phyloP scores from a whole-genome alignment of 1,140 invertebrate species.

The Bilobella aurantiaca region DNA sequence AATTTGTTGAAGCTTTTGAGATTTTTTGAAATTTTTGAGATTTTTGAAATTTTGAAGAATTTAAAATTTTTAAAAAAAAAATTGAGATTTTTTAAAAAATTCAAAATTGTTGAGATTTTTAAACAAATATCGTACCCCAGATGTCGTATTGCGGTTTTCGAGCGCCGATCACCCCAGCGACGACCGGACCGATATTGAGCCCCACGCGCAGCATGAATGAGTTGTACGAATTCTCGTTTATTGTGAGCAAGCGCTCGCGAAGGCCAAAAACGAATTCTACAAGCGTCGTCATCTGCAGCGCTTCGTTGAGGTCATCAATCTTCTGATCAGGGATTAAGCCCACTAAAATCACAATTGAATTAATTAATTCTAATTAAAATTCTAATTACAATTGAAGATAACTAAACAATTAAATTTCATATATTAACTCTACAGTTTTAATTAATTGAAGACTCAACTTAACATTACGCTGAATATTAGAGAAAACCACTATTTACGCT shows the following conservation, averaged over 20 bases:
- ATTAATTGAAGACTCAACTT: too few relatives aligned
- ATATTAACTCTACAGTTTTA: too few relatives aligned
- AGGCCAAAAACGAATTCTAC: slow-evolving; percentile 86
- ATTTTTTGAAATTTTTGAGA: too few relatives aligned
- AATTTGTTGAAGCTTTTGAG: too few relatives aligned
- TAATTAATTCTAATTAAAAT: too few relatives aligned
- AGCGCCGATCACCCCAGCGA: slow-evolving; percentile 87
- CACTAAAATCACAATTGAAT: slow-evolving; percentile 41
- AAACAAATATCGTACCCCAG: slow-evolving; percentile 46
- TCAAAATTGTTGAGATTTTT: background rate
- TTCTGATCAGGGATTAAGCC: slow-evolving; percentile 68
- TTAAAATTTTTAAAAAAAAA: too few relatives aligned
- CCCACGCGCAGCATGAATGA: slow-evolving; percentile 87
- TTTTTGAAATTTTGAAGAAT: too few relatives aligned
- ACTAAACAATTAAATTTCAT: too few relatives aligned
- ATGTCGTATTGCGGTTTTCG: slow-evolving; percentile 92
- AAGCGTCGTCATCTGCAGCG: slow-evolving; percentile 59
- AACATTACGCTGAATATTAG: too few relatives aligned
- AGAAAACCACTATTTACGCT: too few relatives aligned
- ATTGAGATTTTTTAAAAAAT: too few relatives aligned
- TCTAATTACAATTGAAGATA: too few relatives aligned
- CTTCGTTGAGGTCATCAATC: slow-evolving; percentile 56
- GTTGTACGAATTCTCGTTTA: slow-evolving; percentile 93
- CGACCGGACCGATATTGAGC: slow-evolving; percentile 44
- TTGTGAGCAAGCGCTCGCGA: slow-evolving; percentile 68